phyloP scores from a whole-genome alignment of 1,140 invertebrate genomes.

The Rhopalosiphum maidis region DNA sequence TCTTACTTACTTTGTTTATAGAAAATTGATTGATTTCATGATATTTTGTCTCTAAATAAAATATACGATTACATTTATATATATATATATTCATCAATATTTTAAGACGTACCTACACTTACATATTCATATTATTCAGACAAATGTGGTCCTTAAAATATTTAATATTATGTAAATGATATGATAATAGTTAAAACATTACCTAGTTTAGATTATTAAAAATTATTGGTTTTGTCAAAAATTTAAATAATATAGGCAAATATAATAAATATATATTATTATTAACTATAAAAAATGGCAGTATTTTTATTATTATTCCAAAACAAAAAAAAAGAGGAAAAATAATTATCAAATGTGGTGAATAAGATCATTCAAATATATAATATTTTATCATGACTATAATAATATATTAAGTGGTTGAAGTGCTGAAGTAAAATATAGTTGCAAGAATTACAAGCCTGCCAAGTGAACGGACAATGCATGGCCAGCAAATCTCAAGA shows the following conservation, averaged over 20 bases:
- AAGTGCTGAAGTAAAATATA: neutral
- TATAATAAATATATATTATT: constrained; percentile 38
- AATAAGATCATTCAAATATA: neutral
- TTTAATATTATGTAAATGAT: neutral
- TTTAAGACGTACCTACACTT: constrained; percentile 6
- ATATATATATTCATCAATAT: constrained; percentile 15
- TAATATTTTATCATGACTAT: neutral
- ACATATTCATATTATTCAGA: neutral
- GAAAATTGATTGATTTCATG: neutral
- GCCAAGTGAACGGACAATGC: neutral
- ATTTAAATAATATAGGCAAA: constrained; percentile 9
- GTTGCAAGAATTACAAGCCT: neutral
- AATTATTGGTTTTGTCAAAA: constrained; percentile 25
- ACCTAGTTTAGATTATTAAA: constrained; percentile 40
- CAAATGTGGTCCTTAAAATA: neutral
- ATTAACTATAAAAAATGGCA: neutral
- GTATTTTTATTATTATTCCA: constrained; percentile 39
- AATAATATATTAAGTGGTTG: neutral
- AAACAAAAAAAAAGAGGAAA: neutral
- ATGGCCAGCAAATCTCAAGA: neutral
- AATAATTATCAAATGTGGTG: neutral
- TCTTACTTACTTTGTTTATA: neutral
- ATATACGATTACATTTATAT: neutral
- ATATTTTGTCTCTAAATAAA: neutral
- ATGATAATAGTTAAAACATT: neutral